Percentiles rank a stretch among this genome's conserved stretches.
Evolutionary conservation across 2,113 vertebrate genomes (phyloP).

Genomic region (Epinephelus cyanopodus): DNA sequence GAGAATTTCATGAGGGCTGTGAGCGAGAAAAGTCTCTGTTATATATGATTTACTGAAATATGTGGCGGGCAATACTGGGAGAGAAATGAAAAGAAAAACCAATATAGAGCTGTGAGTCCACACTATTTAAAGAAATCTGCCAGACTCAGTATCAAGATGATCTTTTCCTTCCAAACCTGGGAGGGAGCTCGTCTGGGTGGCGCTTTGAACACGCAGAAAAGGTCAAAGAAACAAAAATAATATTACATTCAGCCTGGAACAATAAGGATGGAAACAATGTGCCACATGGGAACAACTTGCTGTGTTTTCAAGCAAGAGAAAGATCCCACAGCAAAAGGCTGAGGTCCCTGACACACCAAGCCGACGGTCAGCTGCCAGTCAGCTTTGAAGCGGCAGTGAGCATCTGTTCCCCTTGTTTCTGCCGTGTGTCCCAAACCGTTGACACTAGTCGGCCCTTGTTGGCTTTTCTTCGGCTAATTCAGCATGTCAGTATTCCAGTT

Average conservation of each 20-base stretch:
- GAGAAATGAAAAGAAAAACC: neutral
- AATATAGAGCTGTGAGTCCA: neutral
- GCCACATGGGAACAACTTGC: constrained; percentile 36
- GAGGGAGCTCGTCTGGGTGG: constrained; percentile 17
- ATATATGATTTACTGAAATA: neutral
- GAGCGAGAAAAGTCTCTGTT: neutral
- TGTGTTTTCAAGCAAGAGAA: constrained; percentile 31
- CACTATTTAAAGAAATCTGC: neutral
- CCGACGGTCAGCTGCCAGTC: too few species aligned
- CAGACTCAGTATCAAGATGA: constrained; percentile 13
- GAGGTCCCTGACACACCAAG: too few species aligned
- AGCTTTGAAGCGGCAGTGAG: too few species aligned
- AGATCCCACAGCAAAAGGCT: neutral
- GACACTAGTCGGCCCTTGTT: too few species aligned
- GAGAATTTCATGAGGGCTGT: constrained; percentile 9
- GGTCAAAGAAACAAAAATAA: constrained; percentile 63
- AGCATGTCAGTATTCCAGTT: too few species aligned
- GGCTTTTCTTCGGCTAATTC: too few species aligned
- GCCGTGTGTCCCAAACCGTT: too few species aligned
- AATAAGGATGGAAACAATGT: constrained; percentile 49
- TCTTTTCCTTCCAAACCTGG: constrained; percentile 10
- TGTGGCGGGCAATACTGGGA: neutral
- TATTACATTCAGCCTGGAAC: constrained; percentile 46
- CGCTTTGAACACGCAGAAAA: constrained; percentile 34
- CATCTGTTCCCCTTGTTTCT: too few species aligned